Evolutionary conservation across 2,113 vertebrate genomes (phyloP).

Genomic region (Entelurus aequoreus): DNA sequence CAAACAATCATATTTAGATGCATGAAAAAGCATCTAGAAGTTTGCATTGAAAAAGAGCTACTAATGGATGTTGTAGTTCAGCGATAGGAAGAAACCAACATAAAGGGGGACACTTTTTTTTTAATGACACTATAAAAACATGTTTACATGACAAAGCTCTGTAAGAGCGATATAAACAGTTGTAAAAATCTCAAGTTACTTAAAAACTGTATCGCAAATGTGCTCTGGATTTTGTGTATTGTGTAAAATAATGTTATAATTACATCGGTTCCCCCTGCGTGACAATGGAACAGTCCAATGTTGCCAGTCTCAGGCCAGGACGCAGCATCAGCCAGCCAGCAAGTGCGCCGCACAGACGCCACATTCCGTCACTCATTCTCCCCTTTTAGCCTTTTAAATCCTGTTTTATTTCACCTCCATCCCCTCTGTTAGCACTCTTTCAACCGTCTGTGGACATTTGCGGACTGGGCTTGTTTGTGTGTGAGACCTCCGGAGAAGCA

Average conservation of each 20-base stretch:
- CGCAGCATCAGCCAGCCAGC: conserved; percentile 65
- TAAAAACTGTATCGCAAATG: background rate
- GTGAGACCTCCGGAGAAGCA: no score
- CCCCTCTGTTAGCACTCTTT: background rate
- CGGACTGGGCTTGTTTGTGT: background rate
- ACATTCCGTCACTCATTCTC: conserved; percentile 30
- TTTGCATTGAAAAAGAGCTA: conserved; percentile 24
- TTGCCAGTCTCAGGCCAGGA: conserved; percentile 20
- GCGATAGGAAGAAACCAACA: conserved; percentile 5
- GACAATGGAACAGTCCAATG: conserved; percentile 59
- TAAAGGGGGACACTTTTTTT: background rate
- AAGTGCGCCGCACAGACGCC: conserved; percentile 27
- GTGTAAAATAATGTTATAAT: background rate
- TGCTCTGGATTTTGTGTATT: background rate
- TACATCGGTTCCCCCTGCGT: background rate
- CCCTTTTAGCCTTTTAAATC: conserved; percentile 2
- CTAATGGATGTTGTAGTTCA: conserved; percentile 19
- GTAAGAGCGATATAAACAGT: no score
- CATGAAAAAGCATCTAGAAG: background rate
- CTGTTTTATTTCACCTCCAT: background rate
- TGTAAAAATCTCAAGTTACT: background rate
- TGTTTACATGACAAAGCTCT: no score
- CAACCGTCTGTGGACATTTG: background rate
- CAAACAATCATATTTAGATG: no score
- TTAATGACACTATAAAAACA: background rate